Evolutionary conservation across 2,888 invertebrate genomes (phyloP).

Genomic region (Ametastegia equiseti): DNA sequence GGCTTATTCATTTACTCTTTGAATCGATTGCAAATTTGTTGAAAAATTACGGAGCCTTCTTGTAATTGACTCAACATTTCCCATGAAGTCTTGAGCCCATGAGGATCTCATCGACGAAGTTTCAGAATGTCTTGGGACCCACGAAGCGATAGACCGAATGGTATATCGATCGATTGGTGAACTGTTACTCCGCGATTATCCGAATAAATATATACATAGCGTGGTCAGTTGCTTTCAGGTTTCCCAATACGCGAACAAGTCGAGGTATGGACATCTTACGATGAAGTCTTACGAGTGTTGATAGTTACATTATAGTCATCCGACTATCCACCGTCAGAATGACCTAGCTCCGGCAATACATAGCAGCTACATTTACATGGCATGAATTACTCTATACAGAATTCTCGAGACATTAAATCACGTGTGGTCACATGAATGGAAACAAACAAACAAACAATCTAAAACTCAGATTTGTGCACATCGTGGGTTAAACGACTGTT

Average conservation of each 20-base stretch:
- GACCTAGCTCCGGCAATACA: not conserved
- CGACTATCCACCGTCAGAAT: not conserved
- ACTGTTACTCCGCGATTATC: not conserved
- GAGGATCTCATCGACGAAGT: too few species aligned
- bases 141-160: not conserved
- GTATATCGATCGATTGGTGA: not conserved
- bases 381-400: not conserved
- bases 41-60: too few species aligned
- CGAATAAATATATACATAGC: not conserved
- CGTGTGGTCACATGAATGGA: too few species aligned
- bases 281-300: constrained; percentile 59
- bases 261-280: constrained; percentile 34
- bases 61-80: too few species aligned
- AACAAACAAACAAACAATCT: too few species aligned
- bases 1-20: too few species aligned
- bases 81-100: too few species aligned
- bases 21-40: too few species aligned
- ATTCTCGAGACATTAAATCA: not conserved
- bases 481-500: too few species aligned
- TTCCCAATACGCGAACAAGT: not conserved
- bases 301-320: constrained; percentile 42
- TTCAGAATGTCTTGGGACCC: not conserved
- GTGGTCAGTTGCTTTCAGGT: constrained; percentile 29
- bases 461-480: too few species aligned
- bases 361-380: not conserved